Conservation (phyloP, 1,140 invertebrate species). For the Sarcophaga bullata region DNA sequence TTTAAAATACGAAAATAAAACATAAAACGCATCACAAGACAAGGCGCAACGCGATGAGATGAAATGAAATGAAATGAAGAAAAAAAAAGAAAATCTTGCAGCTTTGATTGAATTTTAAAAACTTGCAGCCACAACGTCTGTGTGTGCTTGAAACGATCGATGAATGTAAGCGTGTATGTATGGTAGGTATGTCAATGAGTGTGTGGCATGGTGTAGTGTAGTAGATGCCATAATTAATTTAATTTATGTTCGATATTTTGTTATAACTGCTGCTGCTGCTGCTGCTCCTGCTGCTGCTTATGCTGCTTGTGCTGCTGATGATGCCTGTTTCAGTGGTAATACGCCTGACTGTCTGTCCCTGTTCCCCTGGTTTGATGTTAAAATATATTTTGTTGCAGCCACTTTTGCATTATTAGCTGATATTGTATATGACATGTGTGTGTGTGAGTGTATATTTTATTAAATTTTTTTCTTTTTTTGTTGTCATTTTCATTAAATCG, state of each 20-base stretch:
- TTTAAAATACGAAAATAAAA: slow-evolving; percentile 11
- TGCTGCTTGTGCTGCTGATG: neutral
- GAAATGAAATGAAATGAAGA: neutral
- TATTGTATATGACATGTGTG: neutral
- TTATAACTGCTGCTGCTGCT: slow-evolving; percentile 32
- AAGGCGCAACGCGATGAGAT: neutral
- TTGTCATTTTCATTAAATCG: slow-evolving; percentile 42
- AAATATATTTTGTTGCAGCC: neutral
- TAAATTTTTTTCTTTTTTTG: slow-evolving; percentile 24
- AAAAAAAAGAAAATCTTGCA: too few relatives aligned
- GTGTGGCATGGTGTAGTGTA: slow-evolving; percentile 50
- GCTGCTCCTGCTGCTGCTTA: neutral
- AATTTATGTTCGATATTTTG: slow-evolving; percentile 64
- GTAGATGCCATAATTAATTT: slow-evolving; percentile 63
- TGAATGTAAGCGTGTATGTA: neutral
- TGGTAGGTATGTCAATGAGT: slow-evolving; percentile 10
- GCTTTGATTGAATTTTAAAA: slow-evolving; percentile 5
- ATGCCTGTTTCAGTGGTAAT: too few relatives aligned
- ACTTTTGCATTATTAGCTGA: slow-evolving; percentile 2
- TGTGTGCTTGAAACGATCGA: neutral
- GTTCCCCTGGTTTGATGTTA: neutral
- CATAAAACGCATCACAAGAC: neutral
- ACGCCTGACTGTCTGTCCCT: neutral
- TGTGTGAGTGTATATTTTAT: neutral
- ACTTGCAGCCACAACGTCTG: slow-evolving; percentile 13